Evolutionary conservation across 2,888 invertebrate genomes (phyloP).

Genomic region (Tinea semifulvella): DNA sequence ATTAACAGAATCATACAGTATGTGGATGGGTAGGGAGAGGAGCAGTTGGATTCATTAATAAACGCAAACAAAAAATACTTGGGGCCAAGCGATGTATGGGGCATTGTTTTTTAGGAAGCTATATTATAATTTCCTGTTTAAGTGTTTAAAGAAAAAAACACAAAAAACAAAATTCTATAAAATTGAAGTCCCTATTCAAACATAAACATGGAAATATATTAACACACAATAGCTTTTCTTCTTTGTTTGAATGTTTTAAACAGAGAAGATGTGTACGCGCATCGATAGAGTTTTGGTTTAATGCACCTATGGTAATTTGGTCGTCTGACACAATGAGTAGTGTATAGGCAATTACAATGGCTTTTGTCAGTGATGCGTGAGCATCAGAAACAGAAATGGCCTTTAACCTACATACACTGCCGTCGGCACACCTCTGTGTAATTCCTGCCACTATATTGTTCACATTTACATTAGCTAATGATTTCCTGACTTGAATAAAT

Average conservation of each 20-base stretch:
- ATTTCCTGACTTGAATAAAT: constrained; percentile 4
- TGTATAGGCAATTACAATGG: constrained; percentile 38
- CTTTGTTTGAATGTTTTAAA: constrained; percentile 22
- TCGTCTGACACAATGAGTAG: constrained; percentile 30
- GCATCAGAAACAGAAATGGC: constrained; percentile 26
- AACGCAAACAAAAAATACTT: too few relatives aligned
- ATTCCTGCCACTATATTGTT: not conserved
- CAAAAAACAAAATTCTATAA: too few relatives aligned
- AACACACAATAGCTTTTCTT: constrained; percentile 31
- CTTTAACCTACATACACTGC: constrained; percentile 39
- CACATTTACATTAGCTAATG: constrained; percentile 7
- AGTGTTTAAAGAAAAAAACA: not conserved
- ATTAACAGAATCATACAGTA: too few relatives aligned
- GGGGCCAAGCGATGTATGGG: too few relatives aligned
- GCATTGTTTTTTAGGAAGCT: not conserved
- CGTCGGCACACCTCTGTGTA: constrained; percentile 32
- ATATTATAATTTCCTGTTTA: not conserved
- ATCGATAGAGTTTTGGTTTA: constrained; percentile 16
- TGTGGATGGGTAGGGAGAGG: too few relatives aligned
- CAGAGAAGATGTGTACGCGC: constrained; percentile 23
- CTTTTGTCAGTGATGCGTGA: constrained; percentile 28
- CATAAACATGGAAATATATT: constrained; percentile 19
- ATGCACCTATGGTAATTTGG: constrained; percentile 32
- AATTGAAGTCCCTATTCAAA: not conserved
- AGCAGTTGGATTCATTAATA: too few relatives aligned